Percentiles rank a stretch among this genome's conserved stretches.
Evolutionary conservation across 2,113 vertebrate genomes (phyloP).

Genomic region (Zapornia atra): DNA sequence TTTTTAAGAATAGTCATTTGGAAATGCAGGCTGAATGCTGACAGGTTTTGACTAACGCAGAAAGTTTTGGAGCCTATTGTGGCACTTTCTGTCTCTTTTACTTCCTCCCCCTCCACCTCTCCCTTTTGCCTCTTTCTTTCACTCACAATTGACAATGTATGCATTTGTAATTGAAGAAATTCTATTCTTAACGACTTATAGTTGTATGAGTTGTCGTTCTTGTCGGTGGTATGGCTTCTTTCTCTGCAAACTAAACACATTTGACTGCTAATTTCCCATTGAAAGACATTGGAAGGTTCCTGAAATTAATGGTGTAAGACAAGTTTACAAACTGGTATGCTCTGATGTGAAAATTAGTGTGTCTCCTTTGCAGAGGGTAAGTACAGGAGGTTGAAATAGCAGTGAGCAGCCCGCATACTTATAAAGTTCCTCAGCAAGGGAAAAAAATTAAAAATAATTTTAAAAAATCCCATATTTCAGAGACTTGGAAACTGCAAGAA

Average conservation of each 20-base stretch:
- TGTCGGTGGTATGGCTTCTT: neutral
- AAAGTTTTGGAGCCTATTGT: conserved; percentile 20
- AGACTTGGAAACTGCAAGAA: neutral
- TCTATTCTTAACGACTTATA: conserved; percentile 43
- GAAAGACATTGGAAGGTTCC: conserved; percentile 47
- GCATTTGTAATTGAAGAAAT: conserved; percentile 7
- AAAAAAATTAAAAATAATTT: neutral
- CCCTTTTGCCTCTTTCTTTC: conserved; percentile 3
- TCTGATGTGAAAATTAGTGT: conserved; percentile 71
- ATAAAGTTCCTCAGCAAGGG: neutral
- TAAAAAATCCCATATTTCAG: neutral
- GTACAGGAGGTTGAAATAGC: neutral
- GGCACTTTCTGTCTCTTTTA: neutral
- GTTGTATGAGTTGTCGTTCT: neutral
- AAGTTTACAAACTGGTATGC: conserved; percentile 70
- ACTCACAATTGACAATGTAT: conserved; percentile 11
- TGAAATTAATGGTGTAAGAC: conserved; percentile 64
- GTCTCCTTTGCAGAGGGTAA: conserved; percentile 12
- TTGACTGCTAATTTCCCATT: conserved; percentile 65
- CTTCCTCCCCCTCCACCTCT: neutral
- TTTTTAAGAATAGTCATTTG: conserved; percentile 16
- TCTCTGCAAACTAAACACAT: conserved; percentile 47
- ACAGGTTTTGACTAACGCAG: neutral
- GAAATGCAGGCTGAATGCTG: neutral
- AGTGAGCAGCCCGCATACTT: neutral